A percentile compares a stretch with the other conserved stretches of the same genome.
These are phyloP conservation scores for Stratiomys singularior DNA, from an alignment of 2,888 invertebrate genomes.

Conservation along the genomic window DNA sequence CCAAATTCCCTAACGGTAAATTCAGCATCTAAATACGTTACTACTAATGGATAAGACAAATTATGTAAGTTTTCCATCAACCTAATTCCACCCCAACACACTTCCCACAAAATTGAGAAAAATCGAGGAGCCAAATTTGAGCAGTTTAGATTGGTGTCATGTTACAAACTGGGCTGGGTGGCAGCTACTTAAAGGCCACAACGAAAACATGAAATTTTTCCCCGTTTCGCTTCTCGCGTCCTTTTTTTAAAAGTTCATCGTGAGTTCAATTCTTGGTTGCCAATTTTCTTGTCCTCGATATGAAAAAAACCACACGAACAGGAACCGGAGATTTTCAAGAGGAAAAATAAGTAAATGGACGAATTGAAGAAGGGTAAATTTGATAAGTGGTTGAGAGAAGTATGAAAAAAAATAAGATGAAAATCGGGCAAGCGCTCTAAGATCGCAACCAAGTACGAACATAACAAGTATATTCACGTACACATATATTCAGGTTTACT, in stretches of 20 bases:
- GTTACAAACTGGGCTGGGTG: conserved; percentile 52
- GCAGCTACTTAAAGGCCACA: conserved; percentile 13
- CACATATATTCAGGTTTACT: background rate
- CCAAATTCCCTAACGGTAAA: conserved; percentile 8
- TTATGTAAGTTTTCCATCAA: background rate
- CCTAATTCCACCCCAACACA: conserved; percentile 11
- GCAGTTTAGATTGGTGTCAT: conserved; percentile 62
- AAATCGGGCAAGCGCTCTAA: conserved; percentile 46
- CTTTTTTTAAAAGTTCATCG: conserved; percentile 8
- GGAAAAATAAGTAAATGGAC: conserved; percentile 36
- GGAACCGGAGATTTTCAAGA: background rate
- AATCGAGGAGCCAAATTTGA: conserved; percentile 48
- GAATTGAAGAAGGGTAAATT: conserved; percentile 48
- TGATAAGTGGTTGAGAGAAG: conserved; percentile 46
- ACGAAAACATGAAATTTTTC: conserved; percentile 20
- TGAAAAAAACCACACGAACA: conserved; percentile 1
- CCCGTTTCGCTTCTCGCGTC: background rate
- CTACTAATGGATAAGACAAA: conserved; percentile 15
- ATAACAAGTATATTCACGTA: background rate
- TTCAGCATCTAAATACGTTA: conserved; percentile 23
- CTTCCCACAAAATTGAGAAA: conserved; percentile 33
- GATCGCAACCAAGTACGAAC: background rate
- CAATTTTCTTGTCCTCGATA: conserved; percentile 29
- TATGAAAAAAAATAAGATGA: conserved; percentile 32
- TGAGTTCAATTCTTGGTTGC: conserved; percentile 29